phyloP scores from a whole-genome alignment of 2,888 invertebrate genomes.

The Mesorhabditis spiculigera region DNA sequence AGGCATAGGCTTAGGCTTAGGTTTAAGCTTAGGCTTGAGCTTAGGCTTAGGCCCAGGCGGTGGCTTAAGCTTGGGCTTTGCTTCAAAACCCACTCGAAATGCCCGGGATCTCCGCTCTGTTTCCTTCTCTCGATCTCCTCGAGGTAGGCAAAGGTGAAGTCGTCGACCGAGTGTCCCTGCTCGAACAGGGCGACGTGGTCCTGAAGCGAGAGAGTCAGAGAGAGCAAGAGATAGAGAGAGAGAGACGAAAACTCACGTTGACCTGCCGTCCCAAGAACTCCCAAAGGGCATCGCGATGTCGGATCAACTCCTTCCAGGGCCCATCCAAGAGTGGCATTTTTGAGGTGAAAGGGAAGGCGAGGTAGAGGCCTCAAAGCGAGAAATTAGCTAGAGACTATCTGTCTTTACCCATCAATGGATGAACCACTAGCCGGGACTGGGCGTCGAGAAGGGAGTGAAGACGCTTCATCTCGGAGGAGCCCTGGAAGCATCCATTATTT shows the following conservation, averaged over 20 bases:
- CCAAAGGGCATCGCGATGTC: conserved; percentile 39
- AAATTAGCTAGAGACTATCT: background rate
- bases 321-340: conserved; percentile 45
- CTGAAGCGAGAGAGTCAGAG: conserved; percentile 12
- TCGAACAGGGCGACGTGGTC: conserved; percentile 29
- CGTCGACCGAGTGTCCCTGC: conserved; percentile 27
- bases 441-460: conserved; percentile 48
- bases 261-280: conserved; percentile 44
- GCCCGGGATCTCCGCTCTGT: conserved; percentile 34
- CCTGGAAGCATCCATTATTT: conserved; percentile 17
- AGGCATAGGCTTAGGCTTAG: too few species aligned
- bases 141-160: conserved; percentile 54
- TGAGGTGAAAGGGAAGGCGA: conserved; percentile 43
- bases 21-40: too few species aligned
- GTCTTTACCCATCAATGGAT: conserved; percentile 26
- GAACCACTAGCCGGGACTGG: conserved; percentile 46
- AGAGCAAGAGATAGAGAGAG: background rate
- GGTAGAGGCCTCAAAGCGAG: conserved; percentile 43
- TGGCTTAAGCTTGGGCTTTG: background rate
- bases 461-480: conserved; percentile 40
- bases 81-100: conserved; percentile 37
- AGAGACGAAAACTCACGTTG: conserved; percentile 23
- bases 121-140: conserved; percentile 47
- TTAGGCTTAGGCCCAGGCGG: too few species aligned
- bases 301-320: conserved; percentile 46